Evolutionary conservation across 2,797 vertebrate species (phyloP).

Genomic region (Lepus townsendii): DNA sequence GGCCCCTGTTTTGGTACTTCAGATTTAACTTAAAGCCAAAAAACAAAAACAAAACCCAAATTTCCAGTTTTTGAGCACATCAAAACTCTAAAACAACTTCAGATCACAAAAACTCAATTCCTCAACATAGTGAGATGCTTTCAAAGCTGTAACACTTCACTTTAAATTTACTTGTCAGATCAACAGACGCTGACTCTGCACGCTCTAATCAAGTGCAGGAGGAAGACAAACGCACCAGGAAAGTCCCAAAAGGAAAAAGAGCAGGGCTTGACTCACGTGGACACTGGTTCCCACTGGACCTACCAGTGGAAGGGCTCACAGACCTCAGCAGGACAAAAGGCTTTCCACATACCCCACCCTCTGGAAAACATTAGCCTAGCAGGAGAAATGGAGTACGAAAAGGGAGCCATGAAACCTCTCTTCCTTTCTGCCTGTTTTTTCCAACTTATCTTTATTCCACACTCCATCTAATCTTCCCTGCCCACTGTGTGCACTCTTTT

Average conservation of each 20-base stretch:
- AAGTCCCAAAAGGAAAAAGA: constrained; percentile 18
- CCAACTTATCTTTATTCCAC: constrained; percentile 24
- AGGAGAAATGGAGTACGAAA: not conserved
- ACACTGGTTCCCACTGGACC: not conserved
- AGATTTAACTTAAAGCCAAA: constrained; percentile 8
- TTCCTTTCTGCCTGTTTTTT: constrained; percentile 34
- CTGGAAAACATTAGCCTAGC: constrained; percentile 31
- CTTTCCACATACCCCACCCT: not conserved
- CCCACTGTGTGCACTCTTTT: not conserved
- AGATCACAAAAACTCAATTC: not conserved
- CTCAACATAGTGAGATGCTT: not conserved
- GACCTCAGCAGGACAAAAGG: not conserved
- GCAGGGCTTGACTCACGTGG: not conserved
- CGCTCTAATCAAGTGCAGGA: not conserved
- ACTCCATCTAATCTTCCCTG: not conserved
- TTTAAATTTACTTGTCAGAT: constrained; percentile 40
- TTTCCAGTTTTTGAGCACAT: constrained; percentile 47
- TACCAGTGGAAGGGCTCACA: not conserved
- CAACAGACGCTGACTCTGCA: not conserved
- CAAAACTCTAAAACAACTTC: constrained; percentile 12
- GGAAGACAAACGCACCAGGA: not conserved
- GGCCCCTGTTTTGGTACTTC: not conserved
- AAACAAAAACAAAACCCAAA: not conserved
- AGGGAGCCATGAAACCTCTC: not conserved
- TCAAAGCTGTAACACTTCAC: not conserved